These are phyloP conservation scores for Aethina tumida DNA, from an alignment of 1,140 invertebrate genomes.

Conservation along the genomic window DNA sequence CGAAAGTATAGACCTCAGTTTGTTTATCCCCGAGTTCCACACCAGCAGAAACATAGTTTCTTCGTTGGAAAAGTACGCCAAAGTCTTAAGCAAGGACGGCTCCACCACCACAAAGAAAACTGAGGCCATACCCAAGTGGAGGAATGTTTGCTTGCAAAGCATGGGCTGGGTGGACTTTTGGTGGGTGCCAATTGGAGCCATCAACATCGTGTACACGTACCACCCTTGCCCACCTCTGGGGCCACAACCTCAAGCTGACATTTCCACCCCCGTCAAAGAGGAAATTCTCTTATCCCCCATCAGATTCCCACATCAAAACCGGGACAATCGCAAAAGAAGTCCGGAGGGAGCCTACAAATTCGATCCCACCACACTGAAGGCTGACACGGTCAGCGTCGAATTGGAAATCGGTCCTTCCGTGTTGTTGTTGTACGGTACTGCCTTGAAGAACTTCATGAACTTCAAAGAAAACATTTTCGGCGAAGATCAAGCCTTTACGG, in stretches of 20 bases:
- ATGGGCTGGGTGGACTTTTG: slow-evolving; percentile 92
- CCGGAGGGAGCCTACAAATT: slow-evolving; percentile 62
- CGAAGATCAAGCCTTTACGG: slow-evolving; percentile 86
- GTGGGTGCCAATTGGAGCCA: slow-evolving; percentile 85
- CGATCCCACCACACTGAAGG: slow-evolving; percentile 70
- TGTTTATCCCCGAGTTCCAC: slow-evolving; percentile 86
- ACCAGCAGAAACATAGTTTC: slow-evolving; percentile 73
- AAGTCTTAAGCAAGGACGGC: slow-evolving; percentile 70
- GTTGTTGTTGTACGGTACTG: slow-evolving; percentile 78
- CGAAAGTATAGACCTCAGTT: slow-evolving; percentile 79
- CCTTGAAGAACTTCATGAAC: slow-evolving; percentile 79
- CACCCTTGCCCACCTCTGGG: slow-evolving; percentile 82
- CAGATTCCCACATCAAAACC: slow-evolving; percentile 70
- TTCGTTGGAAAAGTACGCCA: slow-evolving; percentile 82
- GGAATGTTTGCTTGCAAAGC: slow-evolving; percentile 70
- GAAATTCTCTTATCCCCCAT: slow-evolving; percentile 85
- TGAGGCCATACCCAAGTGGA: slow-evolving; percentile 66
- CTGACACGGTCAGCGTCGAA: slow-evolving; percentile 84
- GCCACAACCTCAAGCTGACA: slow-evolving; percentile 77
- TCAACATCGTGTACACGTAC: slow-evolving; percentile 84
- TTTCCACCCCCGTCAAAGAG: slow-evolving; percentile 89
- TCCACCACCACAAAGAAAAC: slow-evolving; percentile 42
- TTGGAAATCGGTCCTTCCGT: slow-evolving; percentile 89
- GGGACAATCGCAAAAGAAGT: slow-evolving; percentile 31
- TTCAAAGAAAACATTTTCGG: slow-evolving; percentile 95